Base-by-base conservation (phyloP, 2,888 invertebrate species). In the Melinaea menophilus region DNA sequence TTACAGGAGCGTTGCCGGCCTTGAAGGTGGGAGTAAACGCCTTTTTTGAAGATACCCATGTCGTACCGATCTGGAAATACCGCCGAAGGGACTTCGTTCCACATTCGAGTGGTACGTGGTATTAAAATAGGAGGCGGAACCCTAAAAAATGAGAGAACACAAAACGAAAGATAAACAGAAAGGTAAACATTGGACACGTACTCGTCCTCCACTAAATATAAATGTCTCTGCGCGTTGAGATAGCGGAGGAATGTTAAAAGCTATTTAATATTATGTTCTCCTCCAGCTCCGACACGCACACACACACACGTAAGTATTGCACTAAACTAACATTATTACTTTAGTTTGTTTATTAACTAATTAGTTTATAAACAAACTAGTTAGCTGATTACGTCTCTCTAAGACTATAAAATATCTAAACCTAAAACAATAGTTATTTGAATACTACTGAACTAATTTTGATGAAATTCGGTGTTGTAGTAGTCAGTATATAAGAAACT, bases 191-290 rank as follows among this genome's bases (percentile, higher is more conserved):
- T 83, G 88, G 79, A 87, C 89, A 88, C 87, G 86, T 88, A 87
- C 81, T 84, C 85, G 22, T 22, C 22, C 22, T n/a, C n/a, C 78
- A 79, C 88, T 86, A 90, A 90, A 90, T 89, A 90, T 88, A 90
- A 90, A 90, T 88, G 90, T 90, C 89, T 84, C 77, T 70, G 72
- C 67, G 76, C 88, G 82, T 86, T 86, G 85, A 86, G 90, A 90
- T 90, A 88, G 72, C 75, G 66, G 31, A 67, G 86, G 91, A 91
- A 91, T 91, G 90, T 91, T 91, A 90, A 91, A 91, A 91, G 91
- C 91, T 91, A 90, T 90, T 91, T 91, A 91, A 91, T 91, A 91
- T 91, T 89, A 90, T 90, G 90, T 90, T 88, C 82, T 82, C 85
- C 88, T 87, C 89, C 84, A 86, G 89, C 88, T 90, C 90, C 88